phyloP scores from a whole-genome alignment of 2,888 invertebrate species.

The Hypercompe scribonia region DNA sequence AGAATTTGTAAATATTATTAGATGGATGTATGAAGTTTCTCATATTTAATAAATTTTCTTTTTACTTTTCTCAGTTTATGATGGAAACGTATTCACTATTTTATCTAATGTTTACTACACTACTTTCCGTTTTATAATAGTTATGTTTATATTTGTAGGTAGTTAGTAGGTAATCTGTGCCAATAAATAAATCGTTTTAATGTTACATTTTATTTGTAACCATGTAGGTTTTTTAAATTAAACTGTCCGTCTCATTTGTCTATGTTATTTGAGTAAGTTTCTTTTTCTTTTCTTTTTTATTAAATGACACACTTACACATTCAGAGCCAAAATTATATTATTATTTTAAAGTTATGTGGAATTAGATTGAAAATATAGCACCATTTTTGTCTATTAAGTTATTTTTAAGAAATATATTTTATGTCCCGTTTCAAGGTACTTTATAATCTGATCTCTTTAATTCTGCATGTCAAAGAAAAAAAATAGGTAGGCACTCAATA shows the following conservation, averaged over 20 bases:
- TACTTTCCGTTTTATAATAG: neutral
- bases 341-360: too few relatives aligned
- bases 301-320: neutral
- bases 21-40: too few relatives aligned
- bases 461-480: conserved; percentile 20
- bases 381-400: too few relatives aligned
- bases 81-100: neutral
- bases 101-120: neutral
- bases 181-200: neutral
- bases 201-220: neutral
- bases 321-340: neutral
- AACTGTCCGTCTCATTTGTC: neutral
- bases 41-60: neutral
- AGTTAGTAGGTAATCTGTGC: neutral
- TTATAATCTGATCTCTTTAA: too few relatives aligned
- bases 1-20: too few relatives aligned
- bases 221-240: neutral
- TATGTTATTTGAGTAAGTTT: neutral
- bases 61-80: neutral
- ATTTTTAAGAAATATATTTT: too few relatives aligned
- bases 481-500: neutral
- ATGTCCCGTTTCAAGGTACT: too few relatives aligned
- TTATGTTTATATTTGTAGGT: neutral
- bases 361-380: too few relatives aligned
- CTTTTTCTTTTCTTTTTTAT: neutral